Evolutionary conservation across 2,113 vertebrate genomes (phyloP).

Genomic region (Elachura formosa): DNA sequence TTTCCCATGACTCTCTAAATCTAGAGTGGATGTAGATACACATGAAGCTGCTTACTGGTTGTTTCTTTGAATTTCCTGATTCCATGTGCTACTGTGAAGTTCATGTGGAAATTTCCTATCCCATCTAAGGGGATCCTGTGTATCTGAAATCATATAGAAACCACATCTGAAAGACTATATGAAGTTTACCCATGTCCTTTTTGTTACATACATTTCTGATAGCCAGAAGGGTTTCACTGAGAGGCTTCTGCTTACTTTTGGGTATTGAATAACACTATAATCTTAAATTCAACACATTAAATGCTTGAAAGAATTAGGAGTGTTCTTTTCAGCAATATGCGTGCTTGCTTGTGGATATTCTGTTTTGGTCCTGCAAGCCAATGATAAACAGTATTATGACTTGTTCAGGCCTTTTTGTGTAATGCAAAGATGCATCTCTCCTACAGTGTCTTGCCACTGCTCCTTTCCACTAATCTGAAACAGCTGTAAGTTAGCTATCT

Average conservation of each 20-base stretch:
- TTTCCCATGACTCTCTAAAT: neutral
- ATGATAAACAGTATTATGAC: neutral
- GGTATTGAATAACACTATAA: neutral
- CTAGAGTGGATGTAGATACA: neutral
- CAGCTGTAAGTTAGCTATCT: neutral
- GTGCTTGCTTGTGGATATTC: neutral
- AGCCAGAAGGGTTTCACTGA: neutral
- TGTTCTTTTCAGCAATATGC: neutral
- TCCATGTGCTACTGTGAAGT: neutral
- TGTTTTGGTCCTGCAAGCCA: neutral
- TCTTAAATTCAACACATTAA: neutral
- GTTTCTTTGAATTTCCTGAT: neutral
- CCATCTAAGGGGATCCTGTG: neutral
- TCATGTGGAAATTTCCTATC: neutral
- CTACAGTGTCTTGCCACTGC: neutral
- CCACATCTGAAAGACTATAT: neutral
- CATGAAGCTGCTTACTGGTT: neutral
- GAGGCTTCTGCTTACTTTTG: neutral
- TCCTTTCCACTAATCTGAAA: neutral
- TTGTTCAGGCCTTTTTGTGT: neutral
- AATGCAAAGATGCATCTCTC: neutral
- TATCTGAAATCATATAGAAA: neutral
- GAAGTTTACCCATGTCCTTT: neutral
- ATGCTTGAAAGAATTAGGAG: neutral
- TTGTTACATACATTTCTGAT: neutral